Base-by-base conservation (phyloP, 1,140 invertebrate species). In the Trichonephila clavipes region DNA sequence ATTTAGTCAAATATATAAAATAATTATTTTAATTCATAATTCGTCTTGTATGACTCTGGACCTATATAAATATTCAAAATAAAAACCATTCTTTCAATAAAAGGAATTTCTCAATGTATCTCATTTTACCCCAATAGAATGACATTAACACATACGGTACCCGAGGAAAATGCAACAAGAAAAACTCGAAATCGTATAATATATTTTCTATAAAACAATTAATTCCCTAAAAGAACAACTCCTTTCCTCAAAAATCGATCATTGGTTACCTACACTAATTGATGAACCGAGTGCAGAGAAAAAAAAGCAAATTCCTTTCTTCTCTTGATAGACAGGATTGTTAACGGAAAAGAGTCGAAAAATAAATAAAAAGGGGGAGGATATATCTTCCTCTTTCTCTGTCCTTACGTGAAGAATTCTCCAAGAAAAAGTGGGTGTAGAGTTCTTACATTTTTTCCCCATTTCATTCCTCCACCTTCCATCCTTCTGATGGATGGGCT, bases 391-490 rank as follows among this genome's bases (percentile, higher is more conserved):
- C 24, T 85, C 58, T 44, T 85, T 85, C 59, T 59, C 51, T 59
- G 21, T 85, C 40, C n/a, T 34, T 24, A 58, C 72, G 72, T 77
- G 34, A 77, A 77, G 24, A 61, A 85, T 61, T 61, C 83, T 85
- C 21, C 8, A 85, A 21, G 58, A 61, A n/a, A 59, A 44, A 16
- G 21, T 58, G 51, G 51, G 51, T 21, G 83, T 18, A 40, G 72
- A 77, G 12, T 77, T 64, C 62, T 64, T 64, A 18, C 21, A 19
- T 18, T 64, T 64, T 21, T 51, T 51, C 16, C 16, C 16, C 16
- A 19, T 64, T 64, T 5, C 83, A 28, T 61, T 83, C 34, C 58
- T 34, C 18, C 72, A 24, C 51, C 72, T 64, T 77, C 69, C 69
- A 64, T 64, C 18, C 10, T 16, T 12, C 28, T 66, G 86, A 88